Conservation (phyloP, 2,888 invertebrate genomes). For the Chymomyza procnemis region DNA sequence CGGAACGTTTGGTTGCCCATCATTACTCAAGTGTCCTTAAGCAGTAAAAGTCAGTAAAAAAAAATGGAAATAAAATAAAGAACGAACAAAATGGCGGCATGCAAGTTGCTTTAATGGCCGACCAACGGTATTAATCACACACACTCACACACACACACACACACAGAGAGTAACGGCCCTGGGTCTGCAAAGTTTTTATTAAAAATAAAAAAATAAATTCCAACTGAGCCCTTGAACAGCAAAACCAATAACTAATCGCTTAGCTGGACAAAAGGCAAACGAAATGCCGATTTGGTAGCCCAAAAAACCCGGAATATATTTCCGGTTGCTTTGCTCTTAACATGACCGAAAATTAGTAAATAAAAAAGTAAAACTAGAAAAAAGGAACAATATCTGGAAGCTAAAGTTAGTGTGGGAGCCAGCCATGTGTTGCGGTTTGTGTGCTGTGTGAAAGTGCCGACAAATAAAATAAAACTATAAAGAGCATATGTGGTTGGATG, state of each 20-base stretch:
- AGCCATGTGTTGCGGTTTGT: slow-evolving; percentile 38
- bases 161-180: slow-evolving; percentile 11
- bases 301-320: neutral
- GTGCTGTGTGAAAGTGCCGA: neutral
- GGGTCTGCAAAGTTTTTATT: slow-evolving; percentile 61
- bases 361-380: slow-evolving; percentile 39
- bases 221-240: slow-evolving; percentile 7
- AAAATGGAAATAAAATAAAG: slow-evolving; percentile 52
- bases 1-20: slow-evolving; percentile 42
- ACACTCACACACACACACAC: slow-evolving; percentile 30
- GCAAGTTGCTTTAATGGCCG: slow-evolving; percentile 55
- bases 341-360: slow-evolving; percentile 62
- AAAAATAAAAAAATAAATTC: slow-evolving; percentile 1
- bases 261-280: slow-evolving; percentile 1
- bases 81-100: slow-evolving; percentile 10
- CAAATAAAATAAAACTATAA: neutral
- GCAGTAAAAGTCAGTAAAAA: slow-evolving; percentile 35
- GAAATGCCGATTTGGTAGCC: neutral
- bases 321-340: slow-evolving; percentile 1
- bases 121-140: slow-evolving; percentile 72
- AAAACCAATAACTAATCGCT: slow-evolving; percentile 65
- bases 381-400: slow-evolving; percentile 17
- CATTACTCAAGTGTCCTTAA: slow-evolving; percentile 71
- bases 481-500: neutral
- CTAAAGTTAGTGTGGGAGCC: slow-evolving; percentile 39